Evolutionary conservation across 2,797 vertebrate species (phyloP), one percentile per base, ranked within the genome.

Genomic region (Bradypodion pumilum): DNA sequence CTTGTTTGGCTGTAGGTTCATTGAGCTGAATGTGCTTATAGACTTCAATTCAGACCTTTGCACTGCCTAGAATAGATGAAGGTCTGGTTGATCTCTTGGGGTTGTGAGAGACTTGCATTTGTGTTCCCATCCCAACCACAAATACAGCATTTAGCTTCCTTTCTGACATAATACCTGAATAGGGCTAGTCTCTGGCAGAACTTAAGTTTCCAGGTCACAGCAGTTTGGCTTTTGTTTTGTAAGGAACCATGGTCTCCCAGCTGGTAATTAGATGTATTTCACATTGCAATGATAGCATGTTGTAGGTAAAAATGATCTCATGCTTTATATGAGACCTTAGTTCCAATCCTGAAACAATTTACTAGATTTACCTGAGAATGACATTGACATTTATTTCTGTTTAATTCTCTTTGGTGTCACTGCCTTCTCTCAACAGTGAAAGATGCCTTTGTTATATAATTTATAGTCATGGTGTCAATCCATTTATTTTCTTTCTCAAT

Each of bases 401-500:
- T 59, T 63, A 74, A 56, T 82, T 37, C 78, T 78, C 84, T 89
- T 87, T 86, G 91, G 92, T 89, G 83, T 95, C 92, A 91, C 90
- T 89, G 6, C 27, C 19, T 69, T 60, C 82, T 89, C 78, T 92
- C 88, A 87, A 74, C 80, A 87, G 85, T 87, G 83, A 86, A 68
- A 89, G 79, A 84, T 91, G 42, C 80, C 59, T 93, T 90, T 89
- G 78, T 82, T 90, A 52, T 82, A 65, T 82, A 78, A 82, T 85
- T 89, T 85, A 90, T 89, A 87, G 84, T 88, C 85, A 81, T 88
- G 85, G 89, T 89, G 90, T 94, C 85, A 91, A 94, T 92, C 92
- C 87, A 1, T 70, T 69, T 70, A 29, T 90, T 80, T 40, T 19
- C 21, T 62, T 25, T 59, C 52, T 83, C 76, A 37, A 42, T 92